Evolutionary conservation across 2,888 invertebrate species (phyloP).

Genomic region (Gisinianus flammeolus): DNA sequence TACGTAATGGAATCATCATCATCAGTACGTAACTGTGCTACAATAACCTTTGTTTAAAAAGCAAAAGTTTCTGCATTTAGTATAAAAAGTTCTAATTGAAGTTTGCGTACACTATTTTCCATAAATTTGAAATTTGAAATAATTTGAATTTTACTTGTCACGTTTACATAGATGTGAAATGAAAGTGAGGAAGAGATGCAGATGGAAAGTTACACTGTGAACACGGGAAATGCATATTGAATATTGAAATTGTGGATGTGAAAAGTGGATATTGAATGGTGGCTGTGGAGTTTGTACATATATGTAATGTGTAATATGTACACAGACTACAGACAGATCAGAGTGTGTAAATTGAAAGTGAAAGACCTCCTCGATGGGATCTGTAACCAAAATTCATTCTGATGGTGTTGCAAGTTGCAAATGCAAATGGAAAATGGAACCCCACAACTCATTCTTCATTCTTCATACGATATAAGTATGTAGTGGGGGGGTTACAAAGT

Average conservation of each 20-base stretch:
- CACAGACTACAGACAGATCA: not conserved
- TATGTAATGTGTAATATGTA: not conserved
- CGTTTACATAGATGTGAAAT: not conserved
- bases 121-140: too few relatives aligned
- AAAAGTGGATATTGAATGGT: not conserved
- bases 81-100: too few relatives aligned
- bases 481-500: conserved; percentile 12
- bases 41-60: too few relatives aligned
- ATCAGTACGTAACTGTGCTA: too few relatives aligned
- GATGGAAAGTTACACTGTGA: not conserved
- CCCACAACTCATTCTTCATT: too few relatives aligned
- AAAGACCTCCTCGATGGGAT: not conserved
- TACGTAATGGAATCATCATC: too few relatives aligned
- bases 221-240: not conserved
- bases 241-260: too few relatives aligned
- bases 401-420: conserved; percentile 10
- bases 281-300: not conserved
- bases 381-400: conserved; percentile 12
- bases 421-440: too few relatives aligned
- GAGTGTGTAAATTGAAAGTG: not conserved
- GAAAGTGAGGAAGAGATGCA: not conserved
- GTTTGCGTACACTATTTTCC: too few relatives aligned
- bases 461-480: too few relatives aligned
- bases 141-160: too few relatives aligned
- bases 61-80: too few relatives aligned